Percentiles rank a stretch among this genome's conserved stretches.
Evolutionary conservation across 2,113 vertebrate species (phyloP).

Genomic region (Lycaon pictus): DNA sequence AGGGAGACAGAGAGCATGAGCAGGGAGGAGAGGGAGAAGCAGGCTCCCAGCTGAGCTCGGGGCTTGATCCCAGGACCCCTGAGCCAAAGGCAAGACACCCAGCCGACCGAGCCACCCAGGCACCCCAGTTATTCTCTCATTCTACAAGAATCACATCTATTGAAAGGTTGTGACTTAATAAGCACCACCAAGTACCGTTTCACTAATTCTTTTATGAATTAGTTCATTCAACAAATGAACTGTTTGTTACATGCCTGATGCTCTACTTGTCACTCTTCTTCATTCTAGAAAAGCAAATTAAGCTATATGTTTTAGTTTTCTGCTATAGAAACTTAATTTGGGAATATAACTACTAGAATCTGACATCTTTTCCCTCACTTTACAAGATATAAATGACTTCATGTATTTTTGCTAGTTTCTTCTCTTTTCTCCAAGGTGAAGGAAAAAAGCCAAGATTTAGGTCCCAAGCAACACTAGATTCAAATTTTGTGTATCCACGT

Average conservation of each 20-base stretch:
- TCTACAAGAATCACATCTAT: not conserved
- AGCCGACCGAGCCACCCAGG: too few relatives aligned
- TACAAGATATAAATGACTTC: not conserved
- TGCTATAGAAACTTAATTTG: not conserved
- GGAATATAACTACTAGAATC: not conserved
- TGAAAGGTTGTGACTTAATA: not conserved
- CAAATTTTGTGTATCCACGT: not conserved
- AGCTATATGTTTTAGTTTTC: not conserved
- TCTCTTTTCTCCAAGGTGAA: not conserved
- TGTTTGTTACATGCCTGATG: too few relatives aligned
- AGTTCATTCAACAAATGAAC: not conserved
- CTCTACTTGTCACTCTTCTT: not conserved
- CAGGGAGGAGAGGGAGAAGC: too few relatives aligned
- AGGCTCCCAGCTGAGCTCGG: too few relatives aligned
- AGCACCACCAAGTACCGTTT: not conserved
- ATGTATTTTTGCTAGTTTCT: conserved; percentile 6
- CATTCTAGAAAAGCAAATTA: not conserved
- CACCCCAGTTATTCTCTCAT: too few relatives aligned
- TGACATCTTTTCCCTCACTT: not conserved
- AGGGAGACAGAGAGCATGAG: too few relatives aligned
- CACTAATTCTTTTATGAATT: not conserved
- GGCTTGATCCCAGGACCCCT: too few relatives aligned
- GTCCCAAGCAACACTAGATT: not conserved
- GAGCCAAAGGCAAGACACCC: too few relatives aligned
- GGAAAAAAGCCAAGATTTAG: not conserved